phyloP scores from a whole-genome alignment of 2,797 vertebrate species.

The Chloroceryle inda region DNA sequence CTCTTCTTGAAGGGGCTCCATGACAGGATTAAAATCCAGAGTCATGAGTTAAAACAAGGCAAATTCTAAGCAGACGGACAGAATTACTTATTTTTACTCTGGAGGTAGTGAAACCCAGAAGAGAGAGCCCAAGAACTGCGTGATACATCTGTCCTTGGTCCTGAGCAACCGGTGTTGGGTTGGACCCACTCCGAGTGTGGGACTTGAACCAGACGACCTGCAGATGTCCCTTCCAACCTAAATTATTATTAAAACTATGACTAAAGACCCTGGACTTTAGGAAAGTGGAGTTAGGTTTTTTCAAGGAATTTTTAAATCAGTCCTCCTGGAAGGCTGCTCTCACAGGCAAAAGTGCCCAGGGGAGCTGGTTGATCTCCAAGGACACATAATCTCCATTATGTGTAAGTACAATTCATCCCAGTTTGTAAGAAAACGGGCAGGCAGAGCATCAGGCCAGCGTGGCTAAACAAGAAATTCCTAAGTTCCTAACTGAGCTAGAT shows the following conservation, averaged over 20 bases:
- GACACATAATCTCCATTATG: background rate
- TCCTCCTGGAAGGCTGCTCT: background rate
- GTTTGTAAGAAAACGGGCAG: background rate
- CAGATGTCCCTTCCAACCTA: background rate
- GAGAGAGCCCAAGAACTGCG: background rate
- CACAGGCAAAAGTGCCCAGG: background rate
- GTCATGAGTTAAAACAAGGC: background rate
- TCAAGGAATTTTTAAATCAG: background rate
- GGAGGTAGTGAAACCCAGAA: background rate
- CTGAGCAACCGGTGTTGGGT: background rate
- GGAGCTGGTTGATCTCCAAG: background rate
- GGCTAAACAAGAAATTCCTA: background rate
- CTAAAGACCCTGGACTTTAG: background rate
- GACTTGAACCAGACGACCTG: fast-evolving
- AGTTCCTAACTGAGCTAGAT: background rate
- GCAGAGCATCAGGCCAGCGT: background rate
- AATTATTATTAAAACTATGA: background rate
- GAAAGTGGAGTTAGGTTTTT: background rate
- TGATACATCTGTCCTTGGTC: conserved; percentile 6
- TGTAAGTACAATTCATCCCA: background rate
- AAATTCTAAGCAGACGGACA: background rate
- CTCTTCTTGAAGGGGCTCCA: background rate
- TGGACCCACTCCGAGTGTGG: background rate
- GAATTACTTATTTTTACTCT: background rate
- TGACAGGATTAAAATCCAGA: background rate